Evolutionary conservation across 1,140 invertebrate species (phyloP).

Genomic region (Papilio helenus): DNA sequence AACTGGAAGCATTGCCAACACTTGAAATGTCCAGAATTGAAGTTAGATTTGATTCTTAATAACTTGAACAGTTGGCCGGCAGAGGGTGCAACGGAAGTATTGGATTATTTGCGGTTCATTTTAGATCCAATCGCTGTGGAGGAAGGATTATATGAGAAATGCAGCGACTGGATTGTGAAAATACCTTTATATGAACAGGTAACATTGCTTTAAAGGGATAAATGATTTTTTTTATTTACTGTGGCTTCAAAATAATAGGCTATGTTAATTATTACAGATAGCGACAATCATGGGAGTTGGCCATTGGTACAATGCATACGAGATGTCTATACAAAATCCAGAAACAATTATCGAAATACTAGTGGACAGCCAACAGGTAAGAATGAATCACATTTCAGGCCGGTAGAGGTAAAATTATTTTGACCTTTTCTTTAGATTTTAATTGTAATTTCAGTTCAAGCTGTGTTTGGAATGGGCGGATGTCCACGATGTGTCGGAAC

Average conservation of each 20-base stretch:
- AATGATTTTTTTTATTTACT: conserved; percentile 17
- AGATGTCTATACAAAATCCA: conserved; percentile 69
- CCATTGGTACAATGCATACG: conserved; percentile 70
- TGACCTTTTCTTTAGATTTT: neutral
- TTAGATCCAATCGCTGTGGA: conserved; percentile 63
- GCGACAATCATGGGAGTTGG: conserved; percentile 66
- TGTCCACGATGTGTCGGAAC: conserved; percentile 77
- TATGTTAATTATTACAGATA: conserved; percentile 59
- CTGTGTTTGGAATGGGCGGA: conserved; percentile 86
- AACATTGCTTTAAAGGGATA: conserved; percentile 38
- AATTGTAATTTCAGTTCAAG: conserved; percentile 80
- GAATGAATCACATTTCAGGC: conserved; percentile 12
- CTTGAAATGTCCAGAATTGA: conserved; percentile 73
- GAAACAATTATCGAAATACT: conserved; percentile 74
- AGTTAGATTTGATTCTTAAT: conserved; percentile 71
- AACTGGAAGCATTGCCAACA: conserved; percentile 80
- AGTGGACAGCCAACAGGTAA: conserved; percentile 76
- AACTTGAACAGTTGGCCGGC: conserved; percentile 75
- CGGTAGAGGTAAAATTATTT: neutral
- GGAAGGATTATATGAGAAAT: conserved; percentile 69
- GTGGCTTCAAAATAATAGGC: neutral
- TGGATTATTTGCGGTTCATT: conserved; percentile 73
- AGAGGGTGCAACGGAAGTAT: conserved; percentile 74
- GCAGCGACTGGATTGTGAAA: conserved; percentile 74
- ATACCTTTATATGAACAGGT: conserved; percentile 81